Conservation (phyloP, 2,797 vertebrate genomes). For the Anas acuta region DNA sequence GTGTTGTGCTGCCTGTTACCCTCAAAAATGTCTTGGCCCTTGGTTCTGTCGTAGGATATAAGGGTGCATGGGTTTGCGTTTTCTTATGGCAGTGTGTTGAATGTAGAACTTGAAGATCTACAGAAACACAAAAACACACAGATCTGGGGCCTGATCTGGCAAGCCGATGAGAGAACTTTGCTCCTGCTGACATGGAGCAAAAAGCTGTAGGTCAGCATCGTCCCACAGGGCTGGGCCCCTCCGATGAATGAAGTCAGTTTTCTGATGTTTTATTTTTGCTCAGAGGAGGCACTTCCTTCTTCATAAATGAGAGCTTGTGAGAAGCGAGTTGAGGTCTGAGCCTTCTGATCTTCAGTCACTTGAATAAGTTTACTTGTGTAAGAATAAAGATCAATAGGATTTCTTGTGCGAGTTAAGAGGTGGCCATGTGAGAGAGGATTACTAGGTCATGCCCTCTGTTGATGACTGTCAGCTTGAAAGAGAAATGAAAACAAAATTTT, state of each 20-base stretch:
- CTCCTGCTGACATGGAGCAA: background rate
- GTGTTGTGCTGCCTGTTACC: background rate
- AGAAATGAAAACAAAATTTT: constrained; percentile 33
- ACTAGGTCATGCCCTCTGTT: background rate
- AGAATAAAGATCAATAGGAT: constrained; percentile 27
- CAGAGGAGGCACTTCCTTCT: background rate
- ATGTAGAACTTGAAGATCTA: background rate
- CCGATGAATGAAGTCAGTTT: background rate
- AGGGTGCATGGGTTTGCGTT: rapidly evolving
- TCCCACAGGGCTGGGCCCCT: constrained; percentile 7
- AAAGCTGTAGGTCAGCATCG: background rate
- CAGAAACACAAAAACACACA: background rate
- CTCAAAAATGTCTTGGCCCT: background rate
- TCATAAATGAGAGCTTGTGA: background rate
- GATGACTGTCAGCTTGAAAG: background rate
- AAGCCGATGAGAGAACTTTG: background rate
- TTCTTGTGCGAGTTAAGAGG: constrained; percentile 20
- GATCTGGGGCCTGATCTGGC: background rate
- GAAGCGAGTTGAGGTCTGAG: constrained; percentile 3
- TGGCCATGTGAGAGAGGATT: constrained; percentile 31
- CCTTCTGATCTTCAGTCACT: constrained; percentile 32
- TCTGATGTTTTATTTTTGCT: constrained; percentile 8
- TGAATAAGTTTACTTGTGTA: background rate
- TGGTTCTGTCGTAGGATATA: rapidly evolving
- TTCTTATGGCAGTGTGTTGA: background rate